Percentiles rank a stretch among this genome's conserved stretches.
Evolutionary conservation across 2,113 vertebrate species (phyloP).

Genomic region (Corydoras maculifer): DNA sequence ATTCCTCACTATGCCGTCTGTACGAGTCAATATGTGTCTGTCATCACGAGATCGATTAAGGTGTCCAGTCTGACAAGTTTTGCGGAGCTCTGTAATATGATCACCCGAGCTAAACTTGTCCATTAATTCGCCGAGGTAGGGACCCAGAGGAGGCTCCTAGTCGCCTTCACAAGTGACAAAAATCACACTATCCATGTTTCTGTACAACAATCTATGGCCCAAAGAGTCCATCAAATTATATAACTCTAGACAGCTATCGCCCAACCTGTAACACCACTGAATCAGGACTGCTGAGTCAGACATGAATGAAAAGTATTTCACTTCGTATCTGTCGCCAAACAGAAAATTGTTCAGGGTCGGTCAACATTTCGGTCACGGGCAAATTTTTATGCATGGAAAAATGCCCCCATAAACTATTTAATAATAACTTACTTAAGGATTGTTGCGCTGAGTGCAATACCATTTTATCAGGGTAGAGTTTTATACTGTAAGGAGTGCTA

Average conservation of each 20-base stretch:
- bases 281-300: too few relatives aligned
- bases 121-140: neutral
- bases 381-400: neutral
- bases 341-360: neutral
- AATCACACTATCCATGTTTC: too few relatives aligned
- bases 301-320: too few relatives aligned
- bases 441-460: neutral
- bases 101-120: neutral
- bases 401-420: neutral
- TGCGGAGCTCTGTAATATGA: neutral
- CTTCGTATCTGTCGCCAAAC: too few relatives aligned
- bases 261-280: too few relatives aligned
- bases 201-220: too few relatives aligned
- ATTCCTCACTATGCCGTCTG: too few relatives aligned
- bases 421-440: neutral
- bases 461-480: neutral
- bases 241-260: neutral
- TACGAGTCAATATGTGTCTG: too few relatives aligned
- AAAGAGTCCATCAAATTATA: too few relatives aligned
- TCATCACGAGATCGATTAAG: neutral
- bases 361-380: neutral
- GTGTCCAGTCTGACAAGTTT: neutral
- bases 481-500: too few relatives aligned
- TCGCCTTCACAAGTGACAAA: neutral
- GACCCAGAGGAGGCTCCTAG: neutral